Base-by-base conservation (phyloP, 2,113 vertebrate genomes). In the Protomyctophum bolini region DNA sequence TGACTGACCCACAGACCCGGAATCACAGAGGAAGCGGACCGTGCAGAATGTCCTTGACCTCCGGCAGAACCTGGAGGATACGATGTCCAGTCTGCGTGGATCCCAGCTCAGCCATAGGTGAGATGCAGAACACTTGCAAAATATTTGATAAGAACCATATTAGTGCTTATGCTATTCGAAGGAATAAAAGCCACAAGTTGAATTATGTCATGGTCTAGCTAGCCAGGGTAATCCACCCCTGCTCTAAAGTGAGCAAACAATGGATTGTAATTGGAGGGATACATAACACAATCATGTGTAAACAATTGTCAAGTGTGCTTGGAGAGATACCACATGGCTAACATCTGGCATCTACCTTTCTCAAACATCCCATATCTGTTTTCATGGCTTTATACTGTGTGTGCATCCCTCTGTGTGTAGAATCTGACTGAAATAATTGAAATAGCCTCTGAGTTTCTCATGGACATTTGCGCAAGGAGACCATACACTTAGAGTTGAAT, bases 31-130 rank as follows among this genome's bases (percentile, higher is more conserved):
- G 83, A 99, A 99, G 83, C 93, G 98, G 12, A 98, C 97, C 0
- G 97, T 99, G 69, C 98, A 99, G 91, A 99, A 99, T 71, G 97
- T 99, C 46, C 93, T 99, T 79, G 98, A 99, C 88, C 95, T 99
- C 45, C 95, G 98, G 14, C 98, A 99, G 91, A 99, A 99, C 86
- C 89, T 99, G 90, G 98, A 99, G 84, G 98, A 98, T 63, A 99
- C 97, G 48, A 99, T 99, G 98, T 97, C 96, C 63, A 99, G 97
- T 81, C 91, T 99, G 47, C 92, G 96, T 33, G 97, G 97, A 21
- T 96, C 97, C 64, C 97, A 99, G 84, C 95, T 98, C 68, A 93
- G 95, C 64, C 97, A 99, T 88, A 97, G 97, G 98, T 98, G 74
- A 90, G 82, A 41, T 10, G 14, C 60, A 51, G 12, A 6, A 1